Evolutionary conservation across 2,113 vertebrate species (phyloP), one percentile per base, ranked within the genome.

Genomic region (Arizona elegans): DNA sequence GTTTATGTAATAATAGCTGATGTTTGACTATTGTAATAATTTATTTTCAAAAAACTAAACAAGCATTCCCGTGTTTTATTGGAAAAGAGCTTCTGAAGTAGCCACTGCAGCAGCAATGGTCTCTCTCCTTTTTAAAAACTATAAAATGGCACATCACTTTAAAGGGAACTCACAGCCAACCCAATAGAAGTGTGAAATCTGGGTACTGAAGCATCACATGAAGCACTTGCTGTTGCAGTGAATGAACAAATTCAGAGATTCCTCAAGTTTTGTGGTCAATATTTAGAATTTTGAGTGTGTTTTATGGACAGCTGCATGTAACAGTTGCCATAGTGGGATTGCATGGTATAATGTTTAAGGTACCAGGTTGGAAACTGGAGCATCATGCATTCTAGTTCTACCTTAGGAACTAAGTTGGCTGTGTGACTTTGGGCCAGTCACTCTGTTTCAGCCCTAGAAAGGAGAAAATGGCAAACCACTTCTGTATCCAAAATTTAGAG

Each of bases 1-100:
- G 52, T 94, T 95, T 97, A 91, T 95, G 95, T 96, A 92, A 88
- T 86, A 86, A 90, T 95, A 95, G 47, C 92, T 95, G 92, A 95
- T 70, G 94, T 94, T 96, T 96, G 26, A 23, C 17, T 53, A 52
- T 52, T 90, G 47, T 70, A 50, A 59, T 43, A 59, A 59, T n/a
- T 54, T 88, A 54, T 59, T 89, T 89, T 43, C 23, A 89, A 59
- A 89, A 58, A 43, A 38, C 55, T 29, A 47, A 47, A 65, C 17
- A 47, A 65, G 58, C 3, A 65, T 29, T 50, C 89, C 38, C 65
- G 58, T 43, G 33, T 59, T 89, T 89, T 43, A 89, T 56, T 47
- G 23, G 54, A 11, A 47, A 59, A 58, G 2, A 89, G 38, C 2
- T 23, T 43, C 33, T 55, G 23, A 2, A 65, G 8, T 17, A 81